These are phyloP conservation scores for Ochotona curzoniae DNA, from an alignment of 2,113 vertebrate genomes.

Conservation along the genomic window DNA sequence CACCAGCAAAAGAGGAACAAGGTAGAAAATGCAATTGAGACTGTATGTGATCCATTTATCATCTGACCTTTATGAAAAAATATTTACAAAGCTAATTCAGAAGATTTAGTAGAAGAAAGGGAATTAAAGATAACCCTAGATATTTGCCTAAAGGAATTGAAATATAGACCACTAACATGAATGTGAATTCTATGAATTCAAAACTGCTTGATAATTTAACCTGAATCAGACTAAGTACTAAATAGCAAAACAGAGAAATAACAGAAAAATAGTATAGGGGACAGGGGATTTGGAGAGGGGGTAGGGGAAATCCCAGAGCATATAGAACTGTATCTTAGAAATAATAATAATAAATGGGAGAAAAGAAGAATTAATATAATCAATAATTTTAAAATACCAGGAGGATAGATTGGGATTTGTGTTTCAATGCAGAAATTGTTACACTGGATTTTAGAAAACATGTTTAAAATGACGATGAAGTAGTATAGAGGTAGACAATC, in stretches of 20 bases:
- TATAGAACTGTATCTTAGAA: no score
- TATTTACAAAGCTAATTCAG: neutral
- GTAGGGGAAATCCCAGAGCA: no score
- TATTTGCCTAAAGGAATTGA: no score
- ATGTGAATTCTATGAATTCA: neutral
- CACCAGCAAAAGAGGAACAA: no score
- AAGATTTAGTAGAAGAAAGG: neutral
- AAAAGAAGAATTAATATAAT: neutral
- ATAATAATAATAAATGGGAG: neutral
- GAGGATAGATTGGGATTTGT: neutral
- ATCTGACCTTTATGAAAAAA: neutral
- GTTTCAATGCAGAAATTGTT: neutral
- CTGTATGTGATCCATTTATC: neutral
- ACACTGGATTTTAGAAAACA: neutral
- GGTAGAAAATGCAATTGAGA: neutral
- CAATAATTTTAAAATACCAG: neutral
- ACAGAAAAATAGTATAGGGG: neutral
- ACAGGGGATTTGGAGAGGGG: no score
- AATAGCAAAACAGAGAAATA: neutral
- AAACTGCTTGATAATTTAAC: neutral
- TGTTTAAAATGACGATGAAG: slow-evolving; percentile 26
- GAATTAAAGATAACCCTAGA: neutral
- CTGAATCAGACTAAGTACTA: slow-evolving; percentile 3
- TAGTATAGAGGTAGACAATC: neutral
- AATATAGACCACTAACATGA: neutral